phyloP scores from a whole-genome alignment of 2,888 invertebrate genomes.

The Chymomyza procnemis region DNA sequence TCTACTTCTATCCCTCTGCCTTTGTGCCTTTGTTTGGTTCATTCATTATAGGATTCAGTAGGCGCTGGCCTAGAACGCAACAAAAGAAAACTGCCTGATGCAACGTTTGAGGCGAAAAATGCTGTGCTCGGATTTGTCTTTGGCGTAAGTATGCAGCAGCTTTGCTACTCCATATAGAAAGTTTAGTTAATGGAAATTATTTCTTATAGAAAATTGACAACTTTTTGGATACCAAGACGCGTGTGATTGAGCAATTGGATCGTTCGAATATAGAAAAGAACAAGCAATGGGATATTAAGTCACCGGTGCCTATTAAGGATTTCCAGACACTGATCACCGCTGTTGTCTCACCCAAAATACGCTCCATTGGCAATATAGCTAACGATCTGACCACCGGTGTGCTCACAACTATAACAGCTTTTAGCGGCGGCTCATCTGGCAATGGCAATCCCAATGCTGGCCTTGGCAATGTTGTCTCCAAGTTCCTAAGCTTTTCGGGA shows the following conservation, averaged over 20 bases:
- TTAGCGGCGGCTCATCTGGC: constrained; percentile 78
- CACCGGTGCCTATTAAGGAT: constrained; percentile 82
- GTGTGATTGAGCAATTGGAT: constrained; percentile 85
- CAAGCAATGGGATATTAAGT: constrained; percentile 85
- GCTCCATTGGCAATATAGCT: constrained; percentile 84
- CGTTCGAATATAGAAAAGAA: constrained; percentile 87
- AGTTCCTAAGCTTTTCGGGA: constrained; percentile 77
- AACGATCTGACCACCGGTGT: constrained; percentile 82
- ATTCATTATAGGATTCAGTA: constrained; percentile 78
- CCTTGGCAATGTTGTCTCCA: constrained; percentile 77
- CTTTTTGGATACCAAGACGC: constrained; percentile 88
- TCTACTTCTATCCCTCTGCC: neutral
- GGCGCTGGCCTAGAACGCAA: constrained; percentile 81
- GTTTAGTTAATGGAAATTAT: neutral
- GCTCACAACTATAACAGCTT: constrained; percentile 80
- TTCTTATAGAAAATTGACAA: constrained; percentile 88
- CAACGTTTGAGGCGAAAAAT: constrained; percentile 86
- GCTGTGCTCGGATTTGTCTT: constrained; percentile 90
- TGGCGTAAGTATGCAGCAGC: constrained; percentile 82
- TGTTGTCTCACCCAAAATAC: constrained; percentile 85
- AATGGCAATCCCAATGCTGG: constrained; percentile 78
- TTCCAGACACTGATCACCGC: constrained; percentile 84
- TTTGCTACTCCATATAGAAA: neutral
- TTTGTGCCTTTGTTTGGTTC: constrained; percentile 6
- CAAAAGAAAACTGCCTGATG: constrained; percentile 86